A percentile compares a stretch with the other conserved stretches of the same genome.
Evolutionary conservation across 1,140 invertebrate species (phyloP).

Genomic region (Cecropterus lyciades): DNA sequence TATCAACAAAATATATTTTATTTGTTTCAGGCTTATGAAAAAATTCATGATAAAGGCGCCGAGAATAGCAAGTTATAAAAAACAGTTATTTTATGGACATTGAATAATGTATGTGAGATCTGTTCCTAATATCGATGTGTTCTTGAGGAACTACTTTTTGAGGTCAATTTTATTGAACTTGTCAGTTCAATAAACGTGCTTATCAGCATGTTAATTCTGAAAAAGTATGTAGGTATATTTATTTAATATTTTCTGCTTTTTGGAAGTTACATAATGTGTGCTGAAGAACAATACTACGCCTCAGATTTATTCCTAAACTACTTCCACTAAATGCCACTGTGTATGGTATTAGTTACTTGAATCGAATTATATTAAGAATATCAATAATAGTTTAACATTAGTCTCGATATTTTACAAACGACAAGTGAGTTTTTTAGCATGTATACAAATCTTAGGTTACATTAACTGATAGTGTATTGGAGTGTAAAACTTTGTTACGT

Average conservation of each 20-base stretch:
- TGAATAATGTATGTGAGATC: constrained; percentile 5
- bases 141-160: constrained; percentile 8
- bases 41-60: constrained; percentile 22
- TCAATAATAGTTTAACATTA: constrained; percentile 42
- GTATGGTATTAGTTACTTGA: constrained; percentile 47
- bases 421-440: constrained; percentile 47
- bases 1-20: too few species aligned
- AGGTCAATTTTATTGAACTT: constrained; percentile 4
- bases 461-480: too few species aligned
- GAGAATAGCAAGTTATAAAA: constrained; percentile 5
- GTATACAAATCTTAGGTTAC: constrained; percentile 31
- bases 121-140: constrained; percentile 22
- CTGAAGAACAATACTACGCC: neutral
- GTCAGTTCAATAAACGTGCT: neutral
- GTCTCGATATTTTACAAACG: constrained; percentile 49
- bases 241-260: neutral
- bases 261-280: neutral
- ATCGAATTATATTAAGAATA: constrained; percentile 59
- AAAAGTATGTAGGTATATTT: too few species aligned
- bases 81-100: neutral
- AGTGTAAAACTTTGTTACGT: too few species aligned
- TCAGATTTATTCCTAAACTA: constrained; percentile 7
- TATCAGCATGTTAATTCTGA: too few species aligned
- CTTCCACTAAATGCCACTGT: constrained; percentile 25
- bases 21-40: constrained; percentile 47